These are phyloP conservation scores for Rhyzopertha dominica DNA, from an alignment of 1,140 invertebrate species.

Conservation along the genomic window DNA sequence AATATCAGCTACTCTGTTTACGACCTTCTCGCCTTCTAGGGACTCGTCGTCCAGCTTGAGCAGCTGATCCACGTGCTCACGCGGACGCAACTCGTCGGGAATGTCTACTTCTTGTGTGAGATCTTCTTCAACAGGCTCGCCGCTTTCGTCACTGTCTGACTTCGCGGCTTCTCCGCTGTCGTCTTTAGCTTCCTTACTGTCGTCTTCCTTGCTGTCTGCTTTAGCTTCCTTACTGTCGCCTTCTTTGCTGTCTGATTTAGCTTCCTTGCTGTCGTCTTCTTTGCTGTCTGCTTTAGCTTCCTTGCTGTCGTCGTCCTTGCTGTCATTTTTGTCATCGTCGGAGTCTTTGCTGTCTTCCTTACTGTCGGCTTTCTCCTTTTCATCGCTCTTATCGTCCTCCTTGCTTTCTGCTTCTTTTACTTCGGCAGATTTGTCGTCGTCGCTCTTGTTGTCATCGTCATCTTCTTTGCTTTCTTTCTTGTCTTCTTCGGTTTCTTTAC, in stretches of 20 bases:
- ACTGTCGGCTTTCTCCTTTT: slow-evolving; percentile 2
- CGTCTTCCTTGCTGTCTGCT: slow-evolving; percentile 6
- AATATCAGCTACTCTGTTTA: slow-evolving; percentile 68
- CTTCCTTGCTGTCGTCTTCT: slow-evolving; percentile 22
- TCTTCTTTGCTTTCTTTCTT: not conserved
- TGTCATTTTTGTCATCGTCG: slow-evolving; percentile 1
- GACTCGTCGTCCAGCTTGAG: slow-evolving; percentile 74
- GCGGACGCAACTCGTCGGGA: slow-evolving; percentile 68
- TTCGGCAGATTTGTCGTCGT: slow-evolving; percentile 3
- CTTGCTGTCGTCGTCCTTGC: slow-evolving; percentile 8
- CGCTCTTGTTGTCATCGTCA: slow-evolving; percentile 7
- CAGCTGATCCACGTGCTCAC: slow-evolving; percentile 75
- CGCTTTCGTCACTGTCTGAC: slow-evolving; percentile 25
- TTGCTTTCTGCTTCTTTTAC: not conserved
- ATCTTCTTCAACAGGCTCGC: slow-evolving; percentile 50
- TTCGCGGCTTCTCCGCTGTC: slow-evolving; percentile 11
- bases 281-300: slow-evolving; percentile 9
- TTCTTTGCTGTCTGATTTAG: slow-evolving; percentile 14
- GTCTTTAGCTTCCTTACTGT: slow-evolving; percentile 9
- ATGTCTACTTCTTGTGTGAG: slow-evolving; percentile 64
- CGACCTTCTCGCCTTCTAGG: slow-evolving; percentile 62
- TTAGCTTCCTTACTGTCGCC: slow-evolving; percentile 20
- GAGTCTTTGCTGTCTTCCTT: slow-evolving; percentile 1
- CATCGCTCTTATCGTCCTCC: not conserved
- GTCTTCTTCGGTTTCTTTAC: slow-evolving; percentile 11